phyloP scores from a whole-genome alignment of 1,140 invertebrate genomes.

The Zaprionus inermis region DNA sequence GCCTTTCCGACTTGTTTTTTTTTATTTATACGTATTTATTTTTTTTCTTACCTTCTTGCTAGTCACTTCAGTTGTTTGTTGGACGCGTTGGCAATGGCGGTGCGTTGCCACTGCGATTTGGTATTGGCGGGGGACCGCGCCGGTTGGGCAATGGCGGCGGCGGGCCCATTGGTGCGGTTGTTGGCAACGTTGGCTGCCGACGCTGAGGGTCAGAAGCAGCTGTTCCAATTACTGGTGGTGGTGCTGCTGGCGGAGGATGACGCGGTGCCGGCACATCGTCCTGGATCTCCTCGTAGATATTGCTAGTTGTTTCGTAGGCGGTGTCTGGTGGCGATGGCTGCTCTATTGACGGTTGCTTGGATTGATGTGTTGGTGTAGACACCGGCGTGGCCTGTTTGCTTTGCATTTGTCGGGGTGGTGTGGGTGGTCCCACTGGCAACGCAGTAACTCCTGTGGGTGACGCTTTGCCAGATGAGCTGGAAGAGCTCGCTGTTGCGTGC shows the following conservation, averaged over 20 bases:
- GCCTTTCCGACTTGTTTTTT: too few relatives aligned
- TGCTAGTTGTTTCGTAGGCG: slow-evolving; percentile 65
- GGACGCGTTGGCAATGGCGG: slow-evolving; percentile 77
- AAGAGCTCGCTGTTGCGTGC: slow-evolving; percentile 55
- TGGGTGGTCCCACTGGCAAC: slow-evolving; percentile 61
- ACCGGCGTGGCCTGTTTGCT: slow-evolving; percentile 72
- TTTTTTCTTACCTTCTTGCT: slow-evolving; percentile 35
- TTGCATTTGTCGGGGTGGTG: slow-evolving; percentile 73
- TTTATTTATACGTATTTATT: neutral
- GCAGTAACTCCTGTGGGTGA: slow-evolving; percentile 50
- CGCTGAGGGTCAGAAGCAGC: slow-evolving; percentile 43
- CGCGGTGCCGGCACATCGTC: slow-evolving; percentile 72
- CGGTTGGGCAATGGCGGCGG: slow-evolving; percentile 88
- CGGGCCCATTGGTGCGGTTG: slow-evolving; percentile 74
- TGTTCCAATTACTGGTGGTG: slow-evolving; percentile 45
- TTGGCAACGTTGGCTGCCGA: slow-evolving; percentile 79
- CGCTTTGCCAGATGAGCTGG: slow-evolving; percentile 65
- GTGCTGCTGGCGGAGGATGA: slow-evolving; percentile 67
- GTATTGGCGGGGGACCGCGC: slow-evolving; percentile 86
- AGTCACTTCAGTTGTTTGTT: slow-evolving; percentile 65
- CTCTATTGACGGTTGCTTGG: slow-evolving; percentile 51
- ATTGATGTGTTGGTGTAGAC: slow-evolving; percentile 69
- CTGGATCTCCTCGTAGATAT: slow-evolving; percentile 79
- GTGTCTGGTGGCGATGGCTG: slow-evolving; percentile 34
- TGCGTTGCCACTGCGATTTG: slow-evolving; percentile 85